These are phyloP conservation scores for Penaeus chinensis DNA, from an alignment of 1,140 invertebrate species.

Conservation along the genomic window DNA sequence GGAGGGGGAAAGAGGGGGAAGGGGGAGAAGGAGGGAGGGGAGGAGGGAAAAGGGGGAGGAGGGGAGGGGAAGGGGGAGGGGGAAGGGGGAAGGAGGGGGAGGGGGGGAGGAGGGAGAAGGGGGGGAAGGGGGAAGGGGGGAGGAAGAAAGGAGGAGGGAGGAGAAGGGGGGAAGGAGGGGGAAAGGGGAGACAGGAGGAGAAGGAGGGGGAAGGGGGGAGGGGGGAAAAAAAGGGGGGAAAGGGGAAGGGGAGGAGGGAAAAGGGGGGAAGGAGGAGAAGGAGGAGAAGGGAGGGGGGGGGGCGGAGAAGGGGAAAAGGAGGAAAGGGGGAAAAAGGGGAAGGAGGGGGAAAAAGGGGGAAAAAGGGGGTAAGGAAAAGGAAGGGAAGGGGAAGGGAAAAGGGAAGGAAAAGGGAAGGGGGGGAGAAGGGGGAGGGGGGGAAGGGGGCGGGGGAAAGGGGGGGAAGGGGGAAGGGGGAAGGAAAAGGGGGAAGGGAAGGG, in stretches of 20 bases:
- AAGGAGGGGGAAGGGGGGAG: not conserved
- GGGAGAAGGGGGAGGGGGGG: not conserved
- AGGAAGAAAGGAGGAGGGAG: not conserved
- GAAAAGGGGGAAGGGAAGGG: not conserved
- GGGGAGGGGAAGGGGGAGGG: not conserved
- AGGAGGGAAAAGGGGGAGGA: not conserved
- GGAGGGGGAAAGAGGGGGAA: not conserved
- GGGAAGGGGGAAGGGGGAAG: not conserved
- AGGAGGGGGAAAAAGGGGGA: not conserved
- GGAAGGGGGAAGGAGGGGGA: not conserved
- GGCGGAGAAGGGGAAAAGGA: too few species aligned
- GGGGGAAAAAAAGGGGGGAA: too few species aligned
- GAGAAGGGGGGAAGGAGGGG: not conserved
- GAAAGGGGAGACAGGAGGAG: not conserved
- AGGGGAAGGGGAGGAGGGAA: not conserved
- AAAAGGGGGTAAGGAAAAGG: not conserved
- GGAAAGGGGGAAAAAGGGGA: not conserved
- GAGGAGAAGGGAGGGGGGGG: not conserved
- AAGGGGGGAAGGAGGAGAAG: not conserved
- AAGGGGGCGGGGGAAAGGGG: not conserved
- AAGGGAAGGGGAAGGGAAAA: not conserved
- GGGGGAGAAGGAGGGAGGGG: not conserved
- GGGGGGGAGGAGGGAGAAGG: not conserved
- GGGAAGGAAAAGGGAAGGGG: not conserved
- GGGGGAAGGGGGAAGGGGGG: not conserved